Base-by-base conservation (phyloP, 2,888 invertebrate species). In the Meandrusa payeni region DNA sequence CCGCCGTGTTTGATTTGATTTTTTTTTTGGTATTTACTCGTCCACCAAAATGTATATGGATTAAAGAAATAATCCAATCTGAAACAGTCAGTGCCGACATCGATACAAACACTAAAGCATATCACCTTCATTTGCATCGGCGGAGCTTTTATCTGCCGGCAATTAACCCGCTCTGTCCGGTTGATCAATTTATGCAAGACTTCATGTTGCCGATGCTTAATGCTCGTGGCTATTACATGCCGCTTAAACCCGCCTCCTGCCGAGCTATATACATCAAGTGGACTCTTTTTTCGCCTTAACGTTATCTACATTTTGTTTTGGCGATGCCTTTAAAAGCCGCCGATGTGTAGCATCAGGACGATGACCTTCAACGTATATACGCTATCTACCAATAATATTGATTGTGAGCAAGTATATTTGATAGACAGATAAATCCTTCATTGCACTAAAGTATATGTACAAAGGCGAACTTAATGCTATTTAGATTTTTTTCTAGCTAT, bases 131-230 rank as follows among this genome's bases (percentile, higher is more conserved):
- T 53, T 40, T 40, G 32, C 24, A 54, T 54, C 42, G 51, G 42
- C 40, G 40, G 27, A 43, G 46, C 55, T 66, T 64, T 61, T 51
- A 67, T 54, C 43, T 42, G 51, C 54, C 53, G 54, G 44, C 56
- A 54, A 54, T 52, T 54, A 52, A 48, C 42, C 43, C 29, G 47
- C 20, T 7, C 41, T 17, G 47, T 51, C 51, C 49, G 55, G 51
- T 50, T 27, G 24, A 51, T 54, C 31, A 56, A 58, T 57, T 57
- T 59, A 60, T 57, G 53, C 40, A 50, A 45, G 31, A 32, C 48
- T 45, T 47, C 49, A 38, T 46, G 46, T 46, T 40, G 32, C 40
- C 17, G 41, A 27, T 39, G 32, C 17, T 46, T 26, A 42, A 46
- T 43, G 34, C 48, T 43, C 24, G 24, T 46, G 47, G 45, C 20